Conservation (phyloP, 2,797 vertebrate species). For the Lateolabrax maculatus region DNA sequence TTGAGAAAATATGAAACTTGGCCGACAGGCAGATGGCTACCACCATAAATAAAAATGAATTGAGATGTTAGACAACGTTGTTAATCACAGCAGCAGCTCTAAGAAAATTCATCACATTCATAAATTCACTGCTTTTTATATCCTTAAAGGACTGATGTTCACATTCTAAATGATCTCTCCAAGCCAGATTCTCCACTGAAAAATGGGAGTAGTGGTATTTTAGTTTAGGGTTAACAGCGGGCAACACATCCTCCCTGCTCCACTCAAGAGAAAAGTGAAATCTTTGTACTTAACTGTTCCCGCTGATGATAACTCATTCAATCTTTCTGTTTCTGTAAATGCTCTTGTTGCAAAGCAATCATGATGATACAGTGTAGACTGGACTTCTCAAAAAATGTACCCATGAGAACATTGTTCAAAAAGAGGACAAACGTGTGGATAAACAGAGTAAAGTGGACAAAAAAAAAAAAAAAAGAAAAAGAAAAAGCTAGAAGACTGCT, state of each 20-base stretch:
- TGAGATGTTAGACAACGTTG: background rate
- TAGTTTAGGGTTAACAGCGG: too few species aligned
- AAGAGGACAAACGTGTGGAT: constrained; percentile 39
- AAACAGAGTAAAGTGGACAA: constrained; percentile 51
- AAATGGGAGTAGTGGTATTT: too few species aligned
- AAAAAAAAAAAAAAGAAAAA: constrained; percentile 39
- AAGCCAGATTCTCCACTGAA: background rate
- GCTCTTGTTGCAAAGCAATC: constrained; percentile 52
- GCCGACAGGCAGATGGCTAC: background rate
- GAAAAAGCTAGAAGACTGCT: constrained; percentile 18
- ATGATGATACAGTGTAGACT: constrained; percentile 28
- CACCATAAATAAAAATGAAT: background rate
- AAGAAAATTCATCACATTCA: background rate
- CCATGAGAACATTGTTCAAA: constrained; percentile 26
- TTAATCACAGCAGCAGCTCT: background rate
- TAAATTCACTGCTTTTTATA: constrained; percentile 5
- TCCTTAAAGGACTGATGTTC: background rate
- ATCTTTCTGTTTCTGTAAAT: constrained; percentile 48
- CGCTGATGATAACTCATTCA: constrained; percentile 12
- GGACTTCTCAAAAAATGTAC: constrained; percentile 34
- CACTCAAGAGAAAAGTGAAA: constrained; percentile 8
- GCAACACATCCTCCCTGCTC: background rate
- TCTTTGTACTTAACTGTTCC: constrained; percentile 18
- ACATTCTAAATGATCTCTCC: background rate
- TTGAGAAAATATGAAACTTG: background rate